A percentile compares a stretch with the other conserved stretches of the same genome.
Conservation (phyloP, 2,113 vertebrate genomes). For the Laticauda laticaudata region DNA sequence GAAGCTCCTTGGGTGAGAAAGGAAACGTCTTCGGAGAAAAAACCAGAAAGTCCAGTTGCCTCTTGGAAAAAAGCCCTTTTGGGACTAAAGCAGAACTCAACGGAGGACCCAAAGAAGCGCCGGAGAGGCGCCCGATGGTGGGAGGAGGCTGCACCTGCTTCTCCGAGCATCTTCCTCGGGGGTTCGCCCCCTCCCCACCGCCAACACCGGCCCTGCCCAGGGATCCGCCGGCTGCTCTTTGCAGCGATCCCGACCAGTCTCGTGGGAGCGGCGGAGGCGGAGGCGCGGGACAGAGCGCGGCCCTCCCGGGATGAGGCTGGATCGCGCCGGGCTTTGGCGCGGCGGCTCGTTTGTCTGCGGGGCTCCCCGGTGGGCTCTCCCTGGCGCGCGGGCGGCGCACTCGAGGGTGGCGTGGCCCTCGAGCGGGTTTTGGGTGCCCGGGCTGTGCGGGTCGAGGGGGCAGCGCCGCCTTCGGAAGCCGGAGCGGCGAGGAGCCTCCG, state of each 20-base stretch:
- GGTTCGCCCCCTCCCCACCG: rapidly evolving
- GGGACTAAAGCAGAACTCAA: background rate
- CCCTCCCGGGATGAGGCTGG: background rate
- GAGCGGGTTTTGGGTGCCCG: too few species aligned
- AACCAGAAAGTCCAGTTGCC: too few species aligned
- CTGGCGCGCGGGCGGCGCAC: background rate
- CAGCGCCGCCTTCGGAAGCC: background rate
- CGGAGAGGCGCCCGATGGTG: too few species aligned
- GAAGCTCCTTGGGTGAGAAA: too few species aligned
- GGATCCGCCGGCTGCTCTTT: background rate
- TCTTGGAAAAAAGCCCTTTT: too few species aligned
- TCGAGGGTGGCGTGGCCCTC: too few species aligned
- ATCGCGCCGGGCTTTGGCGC: background rate
- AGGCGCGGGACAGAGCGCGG: background rate
- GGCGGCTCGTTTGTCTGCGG: background rate
- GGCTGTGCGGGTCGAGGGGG: background rate
- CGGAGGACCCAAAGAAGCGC: background rate
- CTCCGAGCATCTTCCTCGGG: background rate
- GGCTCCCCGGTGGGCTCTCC: background rate
- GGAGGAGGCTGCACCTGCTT: background rate
- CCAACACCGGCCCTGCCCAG: background rate
- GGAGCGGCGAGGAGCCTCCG: background rate
- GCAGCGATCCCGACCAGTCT: background rate
- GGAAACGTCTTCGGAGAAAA: too few species aligned
- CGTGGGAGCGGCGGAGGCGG: background rate